Evolutionary conservation across 2,797 vertebrate genomes (phyloP).

Genomic region (Trichosurus vulpecula): DNA sequence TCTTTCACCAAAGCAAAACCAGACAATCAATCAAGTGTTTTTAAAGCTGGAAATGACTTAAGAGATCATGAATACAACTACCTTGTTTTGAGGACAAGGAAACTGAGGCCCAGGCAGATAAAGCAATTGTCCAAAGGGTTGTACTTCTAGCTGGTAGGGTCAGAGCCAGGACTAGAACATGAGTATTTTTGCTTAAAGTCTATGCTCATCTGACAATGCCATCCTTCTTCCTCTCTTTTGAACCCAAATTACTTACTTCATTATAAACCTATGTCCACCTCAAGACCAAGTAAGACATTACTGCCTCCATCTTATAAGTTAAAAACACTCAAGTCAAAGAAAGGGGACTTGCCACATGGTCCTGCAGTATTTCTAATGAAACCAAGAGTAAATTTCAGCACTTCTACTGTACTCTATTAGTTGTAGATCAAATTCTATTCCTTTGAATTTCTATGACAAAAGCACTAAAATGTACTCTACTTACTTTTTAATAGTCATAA

Average conservation of each 20-base stretch:
- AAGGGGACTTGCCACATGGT: background rate
- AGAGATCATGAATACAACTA: background rate
- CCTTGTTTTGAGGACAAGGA: background rate
- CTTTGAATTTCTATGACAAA: constrained; percentile 45
- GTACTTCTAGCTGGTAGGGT: background rate
- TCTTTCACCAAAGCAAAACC: constrained; percentile 19
- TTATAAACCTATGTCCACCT: background rate
- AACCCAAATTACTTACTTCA: background rate
- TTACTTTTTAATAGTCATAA: background rate
- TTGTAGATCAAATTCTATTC: constrained; percentile 46
- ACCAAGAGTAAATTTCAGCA: constrained; percentile 22
- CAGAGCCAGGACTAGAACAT: background rate
- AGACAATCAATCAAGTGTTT: background rate
- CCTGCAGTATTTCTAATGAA: constrained; percentile 29
- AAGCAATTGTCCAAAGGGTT: background rate
- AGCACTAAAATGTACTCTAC: background rate
- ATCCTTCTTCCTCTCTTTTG: background rate
- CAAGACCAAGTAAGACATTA: background rate
- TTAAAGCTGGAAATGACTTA: background rate
- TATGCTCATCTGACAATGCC: background rate
- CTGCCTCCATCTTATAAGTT: background rate
- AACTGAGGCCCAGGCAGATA: background rate
- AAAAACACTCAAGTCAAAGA: constrained; percentile 9
- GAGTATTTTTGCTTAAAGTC: background rate
- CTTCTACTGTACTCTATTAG: background rate